Percentiles rank a stretch among this genome's conserved stretches.
Conservation (phyloP, 2,797 vertebrate genomes). For the Melanotaenia nigrans region DNA sequence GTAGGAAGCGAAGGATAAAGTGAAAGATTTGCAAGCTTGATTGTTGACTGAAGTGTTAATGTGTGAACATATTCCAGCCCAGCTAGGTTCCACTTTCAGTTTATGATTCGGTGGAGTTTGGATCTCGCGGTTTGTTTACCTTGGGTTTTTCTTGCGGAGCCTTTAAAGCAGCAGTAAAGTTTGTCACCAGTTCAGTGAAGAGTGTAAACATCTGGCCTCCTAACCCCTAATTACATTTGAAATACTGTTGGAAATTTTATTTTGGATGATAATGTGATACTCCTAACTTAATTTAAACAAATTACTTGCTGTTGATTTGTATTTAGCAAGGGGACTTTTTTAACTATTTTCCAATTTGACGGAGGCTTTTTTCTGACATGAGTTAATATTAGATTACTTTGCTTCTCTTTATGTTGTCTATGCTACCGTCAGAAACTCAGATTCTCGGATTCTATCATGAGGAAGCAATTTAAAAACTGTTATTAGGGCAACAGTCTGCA, state of each 20-base stretch:
- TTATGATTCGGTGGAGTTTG: constrained; percentile 4
- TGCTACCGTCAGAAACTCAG: constrained; percentile 36
- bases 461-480: constrained; percentile 55
- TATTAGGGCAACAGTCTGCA: constrained; percentile 27
- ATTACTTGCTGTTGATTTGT: constrained; percentile 79
- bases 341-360: constrained; percentile 41
- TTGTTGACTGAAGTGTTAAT: constrained; percentile 10
- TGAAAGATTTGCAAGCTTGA: constrained; percentile 46
- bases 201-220: constrained; percentile 74
- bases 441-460: constrained; percentile 50
- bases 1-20: constrained; percentile 53
- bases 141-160: constrained; percentile 46
- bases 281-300: constrained; percentile 78
- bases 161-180: constrained; percentile 48
- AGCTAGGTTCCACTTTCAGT: constrained; percentile 12
- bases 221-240: constrained; percentile 73
- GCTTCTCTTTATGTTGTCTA: constrained; percentile 31
- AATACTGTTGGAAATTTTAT: constrained; percentile 79
- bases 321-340: constrained; percentile 69
- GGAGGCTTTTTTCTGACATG: constrained; percentile 61
- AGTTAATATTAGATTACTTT: constrained; percentile 63
- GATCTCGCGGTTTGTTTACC: constrained; percentile 60
- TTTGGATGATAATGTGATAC: constrained; percentile 82
- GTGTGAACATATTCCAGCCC: constrained; percentile 9
- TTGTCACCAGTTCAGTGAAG: constrained; percentile 54